A percentile compares a stretch with the other conserved stretches of the same genome.
These are phyloP conservation scores for Hydrozoanthus gracilis DNA, from an alignment of 92 coral and sea anemone species.

Conservation along the genomic window DNA sequence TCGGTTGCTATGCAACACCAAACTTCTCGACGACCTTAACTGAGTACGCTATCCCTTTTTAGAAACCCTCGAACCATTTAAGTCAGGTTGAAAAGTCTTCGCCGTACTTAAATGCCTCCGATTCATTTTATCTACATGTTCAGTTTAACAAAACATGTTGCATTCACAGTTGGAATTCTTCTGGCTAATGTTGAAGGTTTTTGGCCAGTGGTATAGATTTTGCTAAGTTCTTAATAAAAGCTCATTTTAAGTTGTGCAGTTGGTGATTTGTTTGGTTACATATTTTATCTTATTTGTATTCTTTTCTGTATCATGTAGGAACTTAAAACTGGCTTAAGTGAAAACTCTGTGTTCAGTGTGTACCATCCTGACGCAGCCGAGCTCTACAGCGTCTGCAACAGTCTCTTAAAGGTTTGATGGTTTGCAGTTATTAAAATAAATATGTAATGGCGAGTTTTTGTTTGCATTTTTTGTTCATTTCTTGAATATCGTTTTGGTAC, in stretches of 20 bases:
- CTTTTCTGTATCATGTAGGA: constrained; percentile 60
- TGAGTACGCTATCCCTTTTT: too few species aligned
- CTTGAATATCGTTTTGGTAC: too few species aligned
- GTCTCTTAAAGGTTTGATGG: constrained; percentile 76
- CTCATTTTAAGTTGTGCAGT: too few species aligned
- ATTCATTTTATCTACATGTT: too few species aligned
- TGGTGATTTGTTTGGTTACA: background rate
- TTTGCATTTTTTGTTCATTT: too few species aligned
- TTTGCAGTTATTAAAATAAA: background rate
- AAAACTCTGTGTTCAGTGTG: constrained; percentile 89
- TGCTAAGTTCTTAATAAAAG: background rate
- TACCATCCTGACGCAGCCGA: constrained; percentile 98
- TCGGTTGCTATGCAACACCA: too few species aligned
- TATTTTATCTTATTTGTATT: too few species aligned
- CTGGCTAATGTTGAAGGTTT: background rate
- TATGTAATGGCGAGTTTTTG: too few species aligned
- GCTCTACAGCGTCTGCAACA: constrained; percentile 84
- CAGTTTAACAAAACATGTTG: background rate
- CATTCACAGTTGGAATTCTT: background rate
- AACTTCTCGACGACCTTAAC: too few species aligned
- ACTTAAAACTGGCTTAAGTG: constrained; percentile 92
- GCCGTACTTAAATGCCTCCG: too few species aligned
- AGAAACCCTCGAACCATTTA: too few species aligned
- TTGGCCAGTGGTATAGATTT: background rate
- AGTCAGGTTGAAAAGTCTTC: too few species aligned